Conservation (phyloP, 37 sponge, comb jelly and placozoan species). For the Petrosia ficiformis region DNA sequence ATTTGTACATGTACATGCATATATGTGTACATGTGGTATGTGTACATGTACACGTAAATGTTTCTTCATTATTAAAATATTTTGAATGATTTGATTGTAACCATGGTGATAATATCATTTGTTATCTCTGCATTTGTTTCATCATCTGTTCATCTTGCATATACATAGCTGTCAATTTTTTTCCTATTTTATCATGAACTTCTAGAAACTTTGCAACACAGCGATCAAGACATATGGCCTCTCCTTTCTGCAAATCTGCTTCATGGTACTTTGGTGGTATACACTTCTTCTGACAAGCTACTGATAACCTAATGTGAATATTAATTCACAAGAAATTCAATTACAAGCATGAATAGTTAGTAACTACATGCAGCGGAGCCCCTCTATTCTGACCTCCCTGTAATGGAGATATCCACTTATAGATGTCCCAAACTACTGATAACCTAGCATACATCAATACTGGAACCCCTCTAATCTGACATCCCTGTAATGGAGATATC, state of each 20-base stretch:
- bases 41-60: no score
- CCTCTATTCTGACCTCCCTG: no score
- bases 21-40: no score
- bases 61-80: no score
- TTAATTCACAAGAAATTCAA: background rate
- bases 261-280: slow-evolving; percentile 93
- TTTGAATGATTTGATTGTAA: background rate
- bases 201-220: slow-evolving; percentile 99
- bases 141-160: slow-evolving; percentile 81
- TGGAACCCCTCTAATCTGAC: no score
- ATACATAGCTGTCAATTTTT: slow-evolving; percentile 93
- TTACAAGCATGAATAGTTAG: background rate
- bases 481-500: no score
- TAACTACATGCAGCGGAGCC: background rate
- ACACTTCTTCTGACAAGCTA: slow-evolving; percentile 96
- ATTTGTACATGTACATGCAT: no score
- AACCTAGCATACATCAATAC: no score
- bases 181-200: slow-evolving; percentile 93
- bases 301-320: slow-evolving; percentile 64
- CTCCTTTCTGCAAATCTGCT: slow-evolving; percentile 96
- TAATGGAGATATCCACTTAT: no score
- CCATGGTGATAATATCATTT: background rate
- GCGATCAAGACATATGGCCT: slow-evolving; percentile 95
- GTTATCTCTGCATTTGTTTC: slow-evolving; percentile 37
- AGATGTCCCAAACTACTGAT: no score